Evolutionary conservation across 2,113 vertebrate genomes (phyloP).

Genomic region (Origma solitaria): DNA sequence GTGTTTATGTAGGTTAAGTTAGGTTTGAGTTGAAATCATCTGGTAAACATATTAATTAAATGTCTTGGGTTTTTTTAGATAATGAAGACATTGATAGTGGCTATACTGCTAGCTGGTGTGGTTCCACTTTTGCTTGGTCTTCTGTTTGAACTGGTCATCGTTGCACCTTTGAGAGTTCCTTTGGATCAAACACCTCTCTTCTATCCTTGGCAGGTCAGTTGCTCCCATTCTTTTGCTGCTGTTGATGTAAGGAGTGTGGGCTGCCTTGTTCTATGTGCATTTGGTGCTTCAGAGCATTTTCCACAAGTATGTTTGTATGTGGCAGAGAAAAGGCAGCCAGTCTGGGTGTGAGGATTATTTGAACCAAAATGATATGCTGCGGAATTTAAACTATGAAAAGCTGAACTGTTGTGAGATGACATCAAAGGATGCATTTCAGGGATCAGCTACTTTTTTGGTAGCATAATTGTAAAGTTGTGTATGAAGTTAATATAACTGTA

Average conservation of each 20-base stretch:
- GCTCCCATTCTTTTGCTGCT: not conserved
- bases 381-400: not conserved
- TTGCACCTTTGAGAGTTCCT: slow-evolving; percentile 93
- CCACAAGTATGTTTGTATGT: not conserved
- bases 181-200: slow-evolving; percentile 97
- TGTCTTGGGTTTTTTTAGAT: slow-evolving; percentile 72
- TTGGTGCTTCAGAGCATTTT: not conserved
- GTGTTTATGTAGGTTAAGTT: not conserved
- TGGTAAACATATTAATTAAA: not conserved
- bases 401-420: not conserved
- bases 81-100: slow-evolving; percentile 94
- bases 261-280: not conserved
- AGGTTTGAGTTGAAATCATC: not conserved
- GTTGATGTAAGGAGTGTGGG: not conserved
- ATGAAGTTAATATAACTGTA: not conserved
- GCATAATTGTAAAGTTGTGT: not conserved
- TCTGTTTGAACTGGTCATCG: slow-evolving; percentile 94
- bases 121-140: slow-evolving; percentile 92
- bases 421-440: not conserved
- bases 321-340: not conserved
- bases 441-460: not conserved
- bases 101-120: slow-evolving; percentile 90
- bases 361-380: not conserved
- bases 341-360: not conserved
- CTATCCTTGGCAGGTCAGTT: slow-evolving; percentile 96